Evolutionary conservation across 2,797 vertebrate genomes (phyloP), one percentile per base, ranked within the genome.

Genomic region (Chelidonichthys spinosus): DNA sequence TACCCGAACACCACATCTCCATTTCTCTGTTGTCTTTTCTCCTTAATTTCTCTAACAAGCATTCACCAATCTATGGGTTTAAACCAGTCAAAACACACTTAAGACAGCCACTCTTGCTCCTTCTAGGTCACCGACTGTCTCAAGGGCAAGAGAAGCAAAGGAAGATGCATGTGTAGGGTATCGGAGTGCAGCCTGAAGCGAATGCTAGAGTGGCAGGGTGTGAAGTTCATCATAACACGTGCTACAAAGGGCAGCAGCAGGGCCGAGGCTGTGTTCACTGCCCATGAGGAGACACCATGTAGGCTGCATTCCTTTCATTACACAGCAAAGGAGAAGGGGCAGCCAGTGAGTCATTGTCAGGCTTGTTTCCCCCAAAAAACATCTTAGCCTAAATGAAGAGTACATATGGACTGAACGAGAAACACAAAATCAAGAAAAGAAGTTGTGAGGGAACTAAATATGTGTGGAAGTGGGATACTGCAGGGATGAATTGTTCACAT

Each of bases 201-300:
- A 87, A 90, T 49, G 62, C 69, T 74, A 76, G 72, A 73, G 82
- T 61, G 32, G 65, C 83, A 82, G 73, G 76, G 86, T 69, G 61
- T 89, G 74, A 89, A 85, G 87, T 89, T 89, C 84, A 90, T 72
- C 78, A 79, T 78, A 86, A 87, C 88, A 89, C 71, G 62, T 78
- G 84, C 69, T 85, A 66, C 64, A 83, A n/a, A 78, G 81, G 82
- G 79, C 74, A 87, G 74, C 71, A 35, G 74, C 71, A 35, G 78
- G 60, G 73, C 71, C 74, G 72, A 80, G 69, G 58, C 79, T 67
- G 73, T 83, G 88, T 79, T 91, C 76, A 84, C 74, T 75, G 78
- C 64, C 69, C 74, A 58, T 82, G 60, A 85, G 76, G 74, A 70
- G 47, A 78, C 47, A 79, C 68, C 64, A 49, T 55, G 72, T 44